phyloP scores from a whole-genome alignment of 1,140 invertebrate species.

The Drosophila insularis region DNA sequence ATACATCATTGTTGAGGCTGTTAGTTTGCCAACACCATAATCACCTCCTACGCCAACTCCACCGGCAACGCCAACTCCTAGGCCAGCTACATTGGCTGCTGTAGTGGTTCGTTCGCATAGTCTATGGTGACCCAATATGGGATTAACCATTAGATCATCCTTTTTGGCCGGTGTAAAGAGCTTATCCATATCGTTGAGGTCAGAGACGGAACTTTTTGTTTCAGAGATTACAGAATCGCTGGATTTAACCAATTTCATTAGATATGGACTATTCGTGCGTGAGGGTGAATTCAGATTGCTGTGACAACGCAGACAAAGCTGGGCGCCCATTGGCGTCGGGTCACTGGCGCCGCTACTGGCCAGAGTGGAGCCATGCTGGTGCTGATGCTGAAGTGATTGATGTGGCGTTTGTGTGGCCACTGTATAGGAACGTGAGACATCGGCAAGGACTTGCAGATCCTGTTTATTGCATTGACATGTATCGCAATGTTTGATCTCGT shows the following conservation, averaged over 20 bases:
- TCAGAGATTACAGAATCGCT: slow-evolving; percentile 82
- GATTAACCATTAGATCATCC: slow-evolving; percentile 83
- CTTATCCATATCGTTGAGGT: slow-evolving; percentile 79
- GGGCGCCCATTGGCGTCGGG: slow-evolving; percentile 78
- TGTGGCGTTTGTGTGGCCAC: slow-evolving; percentile 85
- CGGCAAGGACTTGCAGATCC: slow-evolving; percentile 85
- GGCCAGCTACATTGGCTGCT: background rate
- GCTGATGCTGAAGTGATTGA: slow-evolving; percentile 13
- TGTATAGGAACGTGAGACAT: slow-evolving; percentile 84
- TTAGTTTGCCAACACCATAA: slow-evolving; percentile 47
- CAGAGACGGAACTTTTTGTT: slow-evolving; percentile 81
- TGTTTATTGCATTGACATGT: slow-evolving; percentile 89
- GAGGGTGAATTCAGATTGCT: slow-evolving; percentile 82
- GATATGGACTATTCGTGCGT: slow-evolving; percentile 79
- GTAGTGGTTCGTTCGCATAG: slow-evolving; percentile 83
- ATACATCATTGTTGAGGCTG: slow-evolving; percentile 69
- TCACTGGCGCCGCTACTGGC: slow-evolving; percentile 63
- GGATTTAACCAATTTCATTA: slow-evolving; percentile 82
- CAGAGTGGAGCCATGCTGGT: slow-evolving; percentile 10
- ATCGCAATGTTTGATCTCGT: slow-evolving; percentile 90
- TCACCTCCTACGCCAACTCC: slow-evolving; percentile 8
- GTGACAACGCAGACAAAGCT: slow-evolving; percentile 84
- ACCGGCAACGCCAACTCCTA: too few relatives aligned
- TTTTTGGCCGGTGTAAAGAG: slow-evolving; percentile 79
- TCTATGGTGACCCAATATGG: slow-evolving; percentile 84